Base-by-base conservation (phyloP, 2,888 invertebrate species). In the Troides oblongomaculatus region DNA sequence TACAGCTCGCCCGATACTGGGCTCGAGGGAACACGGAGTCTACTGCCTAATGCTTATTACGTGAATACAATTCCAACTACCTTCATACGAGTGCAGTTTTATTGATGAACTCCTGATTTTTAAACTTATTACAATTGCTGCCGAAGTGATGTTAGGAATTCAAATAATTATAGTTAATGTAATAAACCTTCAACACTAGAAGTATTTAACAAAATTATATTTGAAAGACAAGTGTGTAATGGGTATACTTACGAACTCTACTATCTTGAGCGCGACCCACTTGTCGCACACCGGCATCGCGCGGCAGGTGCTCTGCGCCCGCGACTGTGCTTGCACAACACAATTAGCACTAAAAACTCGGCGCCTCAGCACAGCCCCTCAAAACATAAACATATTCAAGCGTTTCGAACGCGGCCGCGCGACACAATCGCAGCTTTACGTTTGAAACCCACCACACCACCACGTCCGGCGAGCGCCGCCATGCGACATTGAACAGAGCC, bases 241-340 rank as follows among this genome's bases (percentile, higher is more conserved):
- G 21, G 21, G 21, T 30, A 61, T 83, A 91, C 93, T 90, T 81
- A 93, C 93, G 77, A 93, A 92, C 85, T 93, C 91, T 63, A 92
- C 86, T 81, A 92, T 89, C 90, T 93, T 93, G 78, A 93, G 87
- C 74, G 86, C 92, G 88, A 93, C 93, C 93, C 93, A 93, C 88
- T 93, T 93, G 86, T 93, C 93, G 80, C 90, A 93, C 57, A 91
- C 82, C 80, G 87, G 89, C 93, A 93, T 93, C 72, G 73, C 74
- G 60, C 74, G 60, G 74, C 74, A 73, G 78, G 74, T 77, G 77
- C 30, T 30, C 30, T 30, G 30, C 30, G 30, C 30, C 76, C 73
- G 70, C 72, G 72, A 72, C 69, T 73, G 25, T 78, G 75, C 60
- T 74, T 72, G 65, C 77, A 73, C 75, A 74, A 75, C 74, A 70